These are phyloP conservation scores for Corbicula japonica DNA, from an alignment of 2,888 invertebrate species.

Conservation along the genomic window DNA sequence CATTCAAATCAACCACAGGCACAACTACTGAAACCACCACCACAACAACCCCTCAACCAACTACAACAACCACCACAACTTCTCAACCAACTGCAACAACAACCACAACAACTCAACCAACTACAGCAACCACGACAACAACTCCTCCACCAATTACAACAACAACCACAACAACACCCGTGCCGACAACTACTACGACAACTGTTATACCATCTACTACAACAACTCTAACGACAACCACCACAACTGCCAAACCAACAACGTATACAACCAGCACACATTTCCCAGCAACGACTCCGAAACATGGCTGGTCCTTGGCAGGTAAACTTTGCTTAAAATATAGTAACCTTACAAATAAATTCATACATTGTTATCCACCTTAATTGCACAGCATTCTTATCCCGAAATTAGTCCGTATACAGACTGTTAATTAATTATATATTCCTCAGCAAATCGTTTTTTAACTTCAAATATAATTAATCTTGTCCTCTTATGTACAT, in stretches of 20 bases:
- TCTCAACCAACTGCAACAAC: background rate
- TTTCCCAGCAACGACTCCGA: background rate
- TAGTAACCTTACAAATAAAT: too few relatives aligned
- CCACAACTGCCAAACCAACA: background rate
- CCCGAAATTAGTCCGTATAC: background rate
- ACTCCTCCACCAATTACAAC: background rate
- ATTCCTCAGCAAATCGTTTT: background rate
- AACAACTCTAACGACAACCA: background rate
- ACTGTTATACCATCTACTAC: background rate
- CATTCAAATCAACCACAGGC: too few relatives aligned
- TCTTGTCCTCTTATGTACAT: background rate
- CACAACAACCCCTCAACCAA: background rate
- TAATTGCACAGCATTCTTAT: too few relatives aligned
- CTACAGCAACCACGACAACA: background rate
- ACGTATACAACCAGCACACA: too few relatives aligned
- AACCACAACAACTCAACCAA: background rate
- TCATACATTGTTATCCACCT: too few relatives aligned
- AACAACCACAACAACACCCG: background rate
- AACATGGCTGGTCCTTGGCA: conserved; percentile 2
- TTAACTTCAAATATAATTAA: background rate
- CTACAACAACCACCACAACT: background rate
- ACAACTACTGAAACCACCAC: background rate
- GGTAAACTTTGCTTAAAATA: background rate
- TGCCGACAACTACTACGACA: background rate
- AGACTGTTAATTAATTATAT: background rate